Evolutionary conservation across 2,888 invertebrate genomes (phyloP), one percentile per base, ranked within the genome.

Genomic region (Germaria angustata): DNA sequence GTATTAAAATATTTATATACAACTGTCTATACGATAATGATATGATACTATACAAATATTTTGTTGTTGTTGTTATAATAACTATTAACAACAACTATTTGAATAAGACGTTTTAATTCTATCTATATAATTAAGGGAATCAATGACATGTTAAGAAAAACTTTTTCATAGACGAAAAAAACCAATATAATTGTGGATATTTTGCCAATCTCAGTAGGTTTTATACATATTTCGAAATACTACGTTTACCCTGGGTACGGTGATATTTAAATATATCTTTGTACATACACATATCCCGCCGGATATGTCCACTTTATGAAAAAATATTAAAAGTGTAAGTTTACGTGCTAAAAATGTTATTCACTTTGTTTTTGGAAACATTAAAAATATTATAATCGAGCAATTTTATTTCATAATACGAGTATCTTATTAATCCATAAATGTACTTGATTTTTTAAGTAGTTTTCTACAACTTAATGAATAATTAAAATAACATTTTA

Each of bases 61-160:
- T 11, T 46, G 11, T 17, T 44, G 15, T 44, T 20, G 24, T 32
- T 53, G 32, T 53, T 32, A 39, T 36, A 39, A 36, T 20, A n/a
- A 22, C 15, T 15, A 55, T 22, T 41, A 28, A 17, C n/a, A 17
- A 61, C 9, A 6, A 59, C 7, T 15, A 22, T 22, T 20, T 20
- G 1, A 36, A 55, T n/a, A 20, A 57, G 17, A 34, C 15, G 9
- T 59, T 22, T 59, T 22, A 0, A 39, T n/a, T 66, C 51, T 36
- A 15, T 49, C n/a, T 49, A 1, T 51, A 36, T 34, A n/a, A 49
- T 66, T 66, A 51, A 34, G 65, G 36, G 4, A 66, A 66, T 17
- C 51, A 51, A 15, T 15, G 36, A 66, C 22, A 15, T 22, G 15
- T 24, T 7, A 51, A 15, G 22, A 11, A 66, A 36, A 8, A 20